Conservation (phyloP, 2,888 invertebrate genomes). For the Alsophila aescularia region DNA sequence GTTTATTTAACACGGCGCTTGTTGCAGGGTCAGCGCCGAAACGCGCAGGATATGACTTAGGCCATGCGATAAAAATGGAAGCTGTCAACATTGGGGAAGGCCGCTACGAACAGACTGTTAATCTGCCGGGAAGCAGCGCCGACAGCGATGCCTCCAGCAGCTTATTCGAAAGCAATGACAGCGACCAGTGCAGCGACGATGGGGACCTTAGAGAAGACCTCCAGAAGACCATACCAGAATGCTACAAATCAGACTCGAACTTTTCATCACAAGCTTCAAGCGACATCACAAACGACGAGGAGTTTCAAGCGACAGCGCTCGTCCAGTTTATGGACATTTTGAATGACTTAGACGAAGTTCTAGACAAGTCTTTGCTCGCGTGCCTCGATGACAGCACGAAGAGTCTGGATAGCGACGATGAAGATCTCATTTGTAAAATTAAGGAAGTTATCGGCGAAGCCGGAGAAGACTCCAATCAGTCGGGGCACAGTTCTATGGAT, state of each 20-base stretch:
- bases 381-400: constrained; percentile 71
- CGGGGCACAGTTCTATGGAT: constrained; percentile 66
- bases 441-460: constrained; percentile 66
- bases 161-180: constrained; percentile 63
- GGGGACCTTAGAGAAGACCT: constrained; percentile 74
- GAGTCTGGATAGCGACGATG: constrained; percentile 72
- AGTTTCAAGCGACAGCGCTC: constrained; percentile 77
- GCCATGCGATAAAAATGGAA: constrained; percentile 80
- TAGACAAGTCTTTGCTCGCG: constrained; percentile 81
- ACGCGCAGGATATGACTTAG: constrained; percentile 74
- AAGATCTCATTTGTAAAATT: constrained; percentile 77
- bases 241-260: constrained; percentile 77
- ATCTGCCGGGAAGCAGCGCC: constrained; percentile 64
- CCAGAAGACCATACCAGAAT: constrained; percentile 76
- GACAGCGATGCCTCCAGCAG: constrained; percentile 72
- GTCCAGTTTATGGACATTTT: constrained; percentile 83
- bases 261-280: constrained; percentile 71
- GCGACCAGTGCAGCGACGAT: constrained; percentile 60
- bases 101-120: constrained; percentile 69
- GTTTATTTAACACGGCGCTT: constrained; percentile 44
- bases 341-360: constrained; percentile 84
- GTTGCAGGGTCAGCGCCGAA: constrained; percentile 72
- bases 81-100: constrained; percentile 71
- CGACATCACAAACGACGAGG: constrained; percentile 75
- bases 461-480: constrained; percentile 52